Evolutionary conservation across 2,113 vertebrate genomes (phyloP).

Genomic region (Natator depressus): DNA sequence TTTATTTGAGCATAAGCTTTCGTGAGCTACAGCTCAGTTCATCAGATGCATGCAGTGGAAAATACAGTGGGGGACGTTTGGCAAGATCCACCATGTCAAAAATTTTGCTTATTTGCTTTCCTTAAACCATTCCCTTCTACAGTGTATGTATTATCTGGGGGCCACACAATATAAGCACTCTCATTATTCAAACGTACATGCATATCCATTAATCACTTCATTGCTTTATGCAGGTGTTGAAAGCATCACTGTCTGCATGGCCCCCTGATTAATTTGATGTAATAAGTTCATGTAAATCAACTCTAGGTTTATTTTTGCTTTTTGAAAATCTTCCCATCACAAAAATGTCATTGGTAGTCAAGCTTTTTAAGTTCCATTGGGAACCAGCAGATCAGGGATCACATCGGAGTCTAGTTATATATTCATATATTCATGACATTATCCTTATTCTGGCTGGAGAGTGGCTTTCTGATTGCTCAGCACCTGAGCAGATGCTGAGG

Average conservation of each 20-base stretch:
- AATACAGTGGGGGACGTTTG: background rate
- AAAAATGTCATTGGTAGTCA: background rate
- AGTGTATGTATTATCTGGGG: background rate
- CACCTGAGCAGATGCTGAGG: background rate
- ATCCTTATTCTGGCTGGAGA: background rate
- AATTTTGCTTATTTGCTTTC: background rate
- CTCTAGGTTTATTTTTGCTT: background rate
- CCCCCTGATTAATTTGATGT: background rate
- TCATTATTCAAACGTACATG: background rate
- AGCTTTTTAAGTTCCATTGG: background rate
- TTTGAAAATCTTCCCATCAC: background rate
- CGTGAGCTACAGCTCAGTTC: too few species aligned
- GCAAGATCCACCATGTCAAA: background rate
- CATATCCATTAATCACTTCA: background rate
- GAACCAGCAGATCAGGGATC: background rate
- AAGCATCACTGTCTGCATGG: rapidly evolving
- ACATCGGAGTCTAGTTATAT: background rate
- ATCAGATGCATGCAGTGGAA: too few species aligned
- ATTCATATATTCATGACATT: background rate
- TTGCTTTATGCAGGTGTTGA: background rate
- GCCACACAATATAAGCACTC: background rate
- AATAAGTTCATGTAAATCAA: background rate
- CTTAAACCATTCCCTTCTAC: background rate
- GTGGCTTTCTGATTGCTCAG: background rate
- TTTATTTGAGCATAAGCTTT: too few species aligned